These are phyloP conservation scores for Hippocampus guttulatus DNA, from an alignment of 2,113 vertebrate genomes.

Conservation along the genomic window DNA sequence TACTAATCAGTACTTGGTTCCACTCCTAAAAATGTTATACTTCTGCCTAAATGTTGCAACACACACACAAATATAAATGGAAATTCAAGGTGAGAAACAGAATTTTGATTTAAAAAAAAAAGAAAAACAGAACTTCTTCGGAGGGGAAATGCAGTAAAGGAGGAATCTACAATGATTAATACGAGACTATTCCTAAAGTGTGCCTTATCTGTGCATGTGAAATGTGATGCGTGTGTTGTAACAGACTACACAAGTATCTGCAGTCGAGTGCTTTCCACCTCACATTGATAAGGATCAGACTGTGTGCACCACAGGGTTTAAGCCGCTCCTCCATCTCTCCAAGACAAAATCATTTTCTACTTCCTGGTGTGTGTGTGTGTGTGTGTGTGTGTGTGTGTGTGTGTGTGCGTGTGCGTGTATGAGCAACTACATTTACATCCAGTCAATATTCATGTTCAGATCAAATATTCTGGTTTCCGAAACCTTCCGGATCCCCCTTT, in stretches of 20 bases:
- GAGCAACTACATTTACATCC: too few relatives aligned
- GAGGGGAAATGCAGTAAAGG: background rate
- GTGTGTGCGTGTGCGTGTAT: too few relatives aligned
- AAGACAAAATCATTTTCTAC: constrained; percentile 49
- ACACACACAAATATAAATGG: background rate
- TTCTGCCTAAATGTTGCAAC: background rate
- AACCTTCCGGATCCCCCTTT: too few relatives aligned
- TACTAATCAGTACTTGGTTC: background rate
- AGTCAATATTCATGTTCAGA: too few relatives aligned
- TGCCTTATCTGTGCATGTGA: background rate
- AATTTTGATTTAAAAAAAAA: background rate
- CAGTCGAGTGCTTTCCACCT: constrained; percentile 19
- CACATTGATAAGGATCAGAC: constrained; percentile 25
- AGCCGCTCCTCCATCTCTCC: constrained; percentile 48
- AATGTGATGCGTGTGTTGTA: constrained; percentile 7
- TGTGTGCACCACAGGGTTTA: constrained; percentile 41
- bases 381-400: constrained; percentile 30
- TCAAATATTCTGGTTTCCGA: too few relatives aligned
- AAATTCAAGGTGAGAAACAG: background rate
- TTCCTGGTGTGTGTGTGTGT: constrained; percentile 44
- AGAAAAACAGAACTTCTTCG: background rate
- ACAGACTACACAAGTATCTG: constrained; percentile 16
- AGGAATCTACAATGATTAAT: background rate
- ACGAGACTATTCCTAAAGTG: background rate
- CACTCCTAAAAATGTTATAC: background rate